These are phyloP conservation scores for Macrostomum lignano DNA, from an alignment of 1,140 invertebrate species.

Conservation along the genomic window DNA sequence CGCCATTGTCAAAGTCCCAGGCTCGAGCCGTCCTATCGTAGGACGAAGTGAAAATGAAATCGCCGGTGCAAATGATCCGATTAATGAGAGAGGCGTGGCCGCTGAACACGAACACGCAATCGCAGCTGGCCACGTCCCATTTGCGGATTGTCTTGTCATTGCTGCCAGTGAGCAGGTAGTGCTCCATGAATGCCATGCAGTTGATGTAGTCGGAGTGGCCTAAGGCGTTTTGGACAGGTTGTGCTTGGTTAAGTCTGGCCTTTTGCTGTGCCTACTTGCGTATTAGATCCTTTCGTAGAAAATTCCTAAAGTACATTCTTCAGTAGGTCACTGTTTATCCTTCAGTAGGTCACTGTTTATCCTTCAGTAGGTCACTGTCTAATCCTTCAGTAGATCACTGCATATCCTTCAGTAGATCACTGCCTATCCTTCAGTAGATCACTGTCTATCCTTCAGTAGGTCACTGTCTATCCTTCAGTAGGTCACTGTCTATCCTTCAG, in stretches of 20 bases:
- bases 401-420: too few species aligned
- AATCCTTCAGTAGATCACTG: too few species aligned
- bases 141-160: conserved; percentile 32
- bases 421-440: too few species aligned
- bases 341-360: too few species aligned
- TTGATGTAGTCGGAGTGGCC: conserved; percentile 32
- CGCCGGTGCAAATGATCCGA: conserved; percentile 30
- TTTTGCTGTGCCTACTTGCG: not conserved
- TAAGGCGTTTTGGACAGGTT: too few species aligned
- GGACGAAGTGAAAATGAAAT: conserved; percentile 32
- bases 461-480: too few species aligned
- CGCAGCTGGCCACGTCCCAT: conserved; percentile 32
- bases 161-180: conserved; percentile 31
- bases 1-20: conserved; percentile 31
- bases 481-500: too few species aligned
- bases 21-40: conserved; percentile 31
- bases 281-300: too few species aligned
- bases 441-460: too few species aligned
- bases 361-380: too few species aligned
- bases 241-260: not conserved
- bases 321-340: too few species aligned
- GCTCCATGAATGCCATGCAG: conserved; percentile 29
- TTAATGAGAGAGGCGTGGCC: conserved; percentile 31
- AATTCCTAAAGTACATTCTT: too few species aligned
- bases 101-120: conserved; percentile 27